These are phyloP conservation scores for Poeciliopsis prolifica DNA, from an alignment of 2,113 vertebrate species.

Conservation along the genomic window DNA sequence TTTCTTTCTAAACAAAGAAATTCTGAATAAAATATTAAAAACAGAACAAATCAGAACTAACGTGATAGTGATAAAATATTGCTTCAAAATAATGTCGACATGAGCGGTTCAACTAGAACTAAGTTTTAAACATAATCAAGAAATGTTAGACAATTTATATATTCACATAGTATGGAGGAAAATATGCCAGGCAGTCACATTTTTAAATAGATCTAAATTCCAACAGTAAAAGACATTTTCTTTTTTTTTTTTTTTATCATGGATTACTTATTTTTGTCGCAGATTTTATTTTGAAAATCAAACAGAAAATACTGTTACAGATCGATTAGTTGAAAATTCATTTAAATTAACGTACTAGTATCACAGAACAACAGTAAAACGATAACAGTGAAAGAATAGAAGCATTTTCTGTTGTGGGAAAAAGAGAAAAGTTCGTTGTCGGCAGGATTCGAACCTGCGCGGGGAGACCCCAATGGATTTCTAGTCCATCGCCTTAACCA, in stretches of 20 bases:
- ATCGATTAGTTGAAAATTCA: neutral
- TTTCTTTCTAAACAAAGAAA: too few species aligned
- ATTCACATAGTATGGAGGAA: neutral
- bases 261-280: neutral
- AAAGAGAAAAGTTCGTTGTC: conserved; percentile 80
- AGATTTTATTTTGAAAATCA: conserved; percentile 16
- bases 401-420: neutral
- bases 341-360: neutral
- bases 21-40: too few species aligned
- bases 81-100: too few species aligned
- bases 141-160: neutral
- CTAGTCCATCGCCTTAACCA: conserved; percentile 91
- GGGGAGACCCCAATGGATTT: conserved; percentile 95
- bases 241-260: too few species aligned
- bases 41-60: too few species aligned
- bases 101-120: too few species aligned
- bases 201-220: too few species aligned
- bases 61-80: too few species aligned
- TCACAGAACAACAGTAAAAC: neutral
- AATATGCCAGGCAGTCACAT: neutral
- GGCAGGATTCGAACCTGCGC: conserved; percentile 98
- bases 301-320: neutral
- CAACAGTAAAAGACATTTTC: too few species aligned
- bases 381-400: neutral
- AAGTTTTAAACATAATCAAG: too few species aligned